These are phyloP conservation scores for Cheilosia grossa DNA, from an alignment of 2,888 invertebrate species.

Conservation along the genomic window DNA sequence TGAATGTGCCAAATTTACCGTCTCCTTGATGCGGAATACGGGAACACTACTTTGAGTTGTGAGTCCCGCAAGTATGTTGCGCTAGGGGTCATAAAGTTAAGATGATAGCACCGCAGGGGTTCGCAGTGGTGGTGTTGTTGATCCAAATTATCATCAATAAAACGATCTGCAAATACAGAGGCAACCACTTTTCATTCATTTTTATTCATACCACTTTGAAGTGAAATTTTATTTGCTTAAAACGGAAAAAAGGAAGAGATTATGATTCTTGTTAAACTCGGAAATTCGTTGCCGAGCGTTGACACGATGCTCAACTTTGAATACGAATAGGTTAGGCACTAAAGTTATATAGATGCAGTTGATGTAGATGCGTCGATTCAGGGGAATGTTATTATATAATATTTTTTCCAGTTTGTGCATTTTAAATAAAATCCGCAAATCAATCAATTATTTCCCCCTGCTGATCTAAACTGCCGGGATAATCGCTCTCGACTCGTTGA, in stretches of 20 bases:
- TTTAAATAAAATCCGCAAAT: slow-evolving; percentile 73
- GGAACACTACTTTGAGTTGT: slow-evolving; percentile 11
- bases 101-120: slow-evolving; percentile 51
- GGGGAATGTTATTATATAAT: slow-evolving; percentile 59
- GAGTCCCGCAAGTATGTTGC: slow-evolving; percentile 40
- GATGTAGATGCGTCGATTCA: slow-evolving; percentile 48
- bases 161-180: slow-evolving; percentile 63
- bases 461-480: slow-evolving; percentile 72
- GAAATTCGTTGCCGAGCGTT: slow-evolving; percentile 3
- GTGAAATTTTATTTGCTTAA: slow-evolving; percentile 54
- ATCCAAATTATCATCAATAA: slow-evolving; percentile 71
- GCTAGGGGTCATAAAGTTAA: slow-evolving; percentile 61
- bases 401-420: slow-evolving; percentile 61
- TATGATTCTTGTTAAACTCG: slow-evolving; percentile 55
- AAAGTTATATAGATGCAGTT: slow-evolving; percentile 38
- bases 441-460: slow-evolving; percentile 73
- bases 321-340: neutral
- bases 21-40: slow-evolving; percentile 37
- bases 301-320: slow-evolving; percentile 34
- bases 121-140: slow-evolving; percentile 43
- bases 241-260: neutral
- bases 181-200: slow-evolving; percentile 18
- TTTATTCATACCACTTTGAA: slow-evolving; percentile 45
- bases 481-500: slow-evolving; percentile 71
- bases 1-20: slow-evolving; percentile 56